phyloP scores from a whole-genome alignment of 1,140 invertebrate species.

The Drosophila grimshawi region DNA sequence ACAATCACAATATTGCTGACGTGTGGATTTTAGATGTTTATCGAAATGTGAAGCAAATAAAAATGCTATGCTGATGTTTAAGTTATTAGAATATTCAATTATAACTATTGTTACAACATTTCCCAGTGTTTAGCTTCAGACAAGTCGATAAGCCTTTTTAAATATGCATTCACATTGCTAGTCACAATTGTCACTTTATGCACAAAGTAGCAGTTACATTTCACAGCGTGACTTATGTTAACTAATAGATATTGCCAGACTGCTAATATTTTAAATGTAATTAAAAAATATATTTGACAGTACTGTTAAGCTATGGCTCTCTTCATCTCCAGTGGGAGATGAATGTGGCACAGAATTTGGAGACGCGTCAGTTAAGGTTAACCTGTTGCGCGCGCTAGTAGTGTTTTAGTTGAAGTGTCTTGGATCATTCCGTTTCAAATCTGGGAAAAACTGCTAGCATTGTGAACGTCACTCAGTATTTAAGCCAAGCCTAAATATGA shows the following conservation, averaged over 20 bases:
- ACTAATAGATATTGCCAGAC: neutral
- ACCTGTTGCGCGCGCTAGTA: constrained; percentile 22
- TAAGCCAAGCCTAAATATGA: constrained; percentile 49
- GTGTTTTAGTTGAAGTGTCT: neutral
- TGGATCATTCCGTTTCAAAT: constrained; percentile 21
- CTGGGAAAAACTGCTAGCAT: constrained; percentile 5
- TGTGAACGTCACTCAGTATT: neutral
- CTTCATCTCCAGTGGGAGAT: neutral
- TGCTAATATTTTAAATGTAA: neutral
- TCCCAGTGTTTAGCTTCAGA: no score
- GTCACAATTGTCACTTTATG: neutral
- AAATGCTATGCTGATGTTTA: no score
- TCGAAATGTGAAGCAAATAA: neutral
- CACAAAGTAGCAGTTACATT: neutral
- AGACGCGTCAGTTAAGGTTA: constrained; percentile 45
- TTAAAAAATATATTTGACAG: no score
- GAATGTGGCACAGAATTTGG: constrained; percentile 8
- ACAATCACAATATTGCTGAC: neutral
- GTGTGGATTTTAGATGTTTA: neutral
- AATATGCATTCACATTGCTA: neutral
- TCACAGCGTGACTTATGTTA: neutral
- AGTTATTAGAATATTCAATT: no score
- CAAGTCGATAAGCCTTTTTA: no score
- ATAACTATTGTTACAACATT: no score
- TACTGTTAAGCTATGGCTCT: neutral